Evolutionary conservation across 2,888 invertebrate species (phyloP).

Genomic region (Pocota personata): DNA sequence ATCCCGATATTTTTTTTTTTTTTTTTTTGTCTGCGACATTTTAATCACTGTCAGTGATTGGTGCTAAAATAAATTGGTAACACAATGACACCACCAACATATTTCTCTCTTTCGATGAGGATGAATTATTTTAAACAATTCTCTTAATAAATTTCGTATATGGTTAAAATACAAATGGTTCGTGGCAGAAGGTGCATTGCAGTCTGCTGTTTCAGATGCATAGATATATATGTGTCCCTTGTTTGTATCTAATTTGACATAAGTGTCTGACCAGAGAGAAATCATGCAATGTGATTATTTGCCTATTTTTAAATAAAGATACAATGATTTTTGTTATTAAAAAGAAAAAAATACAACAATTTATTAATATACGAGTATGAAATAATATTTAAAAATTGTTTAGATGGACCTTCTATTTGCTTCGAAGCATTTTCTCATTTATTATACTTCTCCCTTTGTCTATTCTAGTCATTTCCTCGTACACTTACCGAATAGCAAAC

Average conservation of each 20-base stretch:
- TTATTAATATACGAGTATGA: no score
- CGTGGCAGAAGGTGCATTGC: slow-evolving; percentile 39
- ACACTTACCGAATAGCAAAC: no score
- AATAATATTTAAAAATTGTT: no score
- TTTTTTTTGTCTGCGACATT: slow-evolving; percentile 23
- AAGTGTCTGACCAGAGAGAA: background rate
- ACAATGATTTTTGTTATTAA: background rate
- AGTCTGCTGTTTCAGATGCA: slow-evolving; percentile 7
- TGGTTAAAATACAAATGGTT: slow-evolving; percentile 39
- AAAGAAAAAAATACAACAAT: no score
- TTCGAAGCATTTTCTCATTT: no score
- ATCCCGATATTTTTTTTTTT: slow-evolving; percentile 27
- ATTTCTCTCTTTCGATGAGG: background rate
- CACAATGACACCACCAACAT: slow-evolving; percentile 7
- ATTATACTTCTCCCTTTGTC: no score
- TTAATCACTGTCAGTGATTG: slow-evolving; percentile 66
- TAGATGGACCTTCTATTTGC: no score
- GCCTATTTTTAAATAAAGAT: background rate
- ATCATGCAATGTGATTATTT: background rate
- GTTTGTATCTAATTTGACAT: background rate
- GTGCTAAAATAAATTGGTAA: slow-evolving; percentile 57
- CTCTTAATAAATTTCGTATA: slow-evolving; percentile 15
- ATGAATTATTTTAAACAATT: slow-evolving; percentile 16
- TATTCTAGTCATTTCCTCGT: no score
- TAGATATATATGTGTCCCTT: background rate